A percentile compares a stretch with the other conserved stretches of the same genome.
Evolutionary conservation across 2,797 vertebrate species (phyloP).

Genomic region (Leucoraja ocellata): DNA sequence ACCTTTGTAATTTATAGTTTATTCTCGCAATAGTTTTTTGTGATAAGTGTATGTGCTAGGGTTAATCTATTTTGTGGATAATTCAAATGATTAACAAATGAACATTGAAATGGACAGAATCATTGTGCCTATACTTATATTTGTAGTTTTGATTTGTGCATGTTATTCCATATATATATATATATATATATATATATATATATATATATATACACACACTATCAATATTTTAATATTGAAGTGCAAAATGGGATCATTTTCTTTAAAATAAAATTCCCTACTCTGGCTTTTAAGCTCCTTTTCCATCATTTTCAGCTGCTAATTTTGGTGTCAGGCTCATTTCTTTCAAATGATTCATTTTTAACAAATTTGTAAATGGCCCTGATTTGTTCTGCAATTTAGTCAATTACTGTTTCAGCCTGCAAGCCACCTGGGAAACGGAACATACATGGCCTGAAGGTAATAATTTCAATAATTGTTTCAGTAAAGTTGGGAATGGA

Average conservation of each 20-base stretch:
- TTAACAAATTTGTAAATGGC: conserved; percentile 99
- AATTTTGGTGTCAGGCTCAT: conserved; percentile 99
- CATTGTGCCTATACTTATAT: background rate
- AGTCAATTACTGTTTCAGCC: conserved; percentile 99
- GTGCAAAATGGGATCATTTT: background rate
- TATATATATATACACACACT: background rate
- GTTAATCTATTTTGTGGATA: background rate
- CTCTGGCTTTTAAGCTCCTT: conserved; percentile 78
- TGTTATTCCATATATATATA: background rate
- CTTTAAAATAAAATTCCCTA: conserved; percentile 68
- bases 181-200: background rate
- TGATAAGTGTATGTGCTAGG: background rate
- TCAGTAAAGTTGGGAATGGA: conserved; percentile 98
- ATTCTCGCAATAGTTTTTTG: background rate
- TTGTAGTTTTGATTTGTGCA: background rate
- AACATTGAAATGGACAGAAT: background rate
- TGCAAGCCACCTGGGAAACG: conserved; percentile 94
- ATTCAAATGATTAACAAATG: background rate
- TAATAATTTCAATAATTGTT: conserved; percentile 99
- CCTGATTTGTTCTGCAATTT: conserved; percentile 99
- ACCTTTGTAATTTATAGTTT: background rate
- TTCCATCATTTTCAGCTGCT: conserved; percentile 98
- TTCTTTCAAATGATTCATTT: conserved; percentile 99
- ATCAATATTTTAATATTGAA: background rate
- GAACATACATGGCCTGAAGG: conserved; percentile 99